Percentiles rank a stretch among this genome's conserved stretches.
Evolutionary conservation across 2,113 vertebrate species (phyloP).

Genomic region (Phaethon lepturus): DNA sequence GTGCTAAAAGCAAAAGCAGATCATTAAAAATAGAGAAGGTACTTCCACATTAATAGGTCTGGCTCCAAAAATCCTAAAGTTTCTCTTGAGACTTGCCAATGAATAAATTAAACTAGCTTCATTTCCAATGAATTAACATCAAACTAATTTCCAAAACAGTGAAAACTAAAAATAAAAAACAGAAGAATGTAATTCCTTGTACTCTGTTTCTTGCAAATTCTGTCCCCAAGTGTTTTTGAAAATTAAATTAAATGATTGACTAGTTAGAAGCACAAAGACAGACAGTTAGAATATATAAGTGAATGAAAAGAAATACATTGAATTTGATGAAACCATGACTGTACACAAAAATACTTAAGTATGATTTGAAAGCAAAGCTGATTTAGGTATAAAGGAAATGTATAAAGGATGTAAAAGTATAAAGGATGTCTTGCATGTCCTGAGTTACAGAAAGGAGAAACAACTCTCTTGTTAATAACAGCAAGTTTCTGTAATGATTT

Average conservation of each 20-base stretch:
- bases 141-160: neutral
- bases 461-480: neutral
- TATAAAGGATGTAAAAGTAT: too few species aligned
- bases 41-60: conserved; percentile 31
- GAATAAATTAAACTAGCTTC: neutral
- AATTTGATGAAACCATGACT: neutral
- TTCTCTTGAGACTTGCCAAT: neutral
- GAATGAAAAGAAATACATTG: neutral
- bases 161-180: neutral
- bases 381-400: neutral
- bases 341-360: neutral
- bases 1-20: conserved; percentile 31
- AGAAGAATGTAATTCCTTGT: neutral
- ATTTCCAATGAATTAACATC: conserved; percentile 1
- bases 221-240: neutral
- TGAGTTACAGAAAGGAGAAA: neutral
- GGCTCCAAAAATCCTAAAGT: neutral
- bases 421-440: neutral
- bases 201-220: neutral
- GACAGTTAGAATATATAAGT: neutral
- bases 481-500: neutral
- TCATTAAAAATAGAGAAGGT: conserved; percentile 16
- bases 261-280: neutral
- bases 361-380: neutral
- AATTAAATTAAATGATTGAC: neutral